These are phyloP conservation scores for Maconellicoccus hirsutus DNA, from an alignment of 1,140 invertebrate genomes.

Conservation along the genomic window DNA sequence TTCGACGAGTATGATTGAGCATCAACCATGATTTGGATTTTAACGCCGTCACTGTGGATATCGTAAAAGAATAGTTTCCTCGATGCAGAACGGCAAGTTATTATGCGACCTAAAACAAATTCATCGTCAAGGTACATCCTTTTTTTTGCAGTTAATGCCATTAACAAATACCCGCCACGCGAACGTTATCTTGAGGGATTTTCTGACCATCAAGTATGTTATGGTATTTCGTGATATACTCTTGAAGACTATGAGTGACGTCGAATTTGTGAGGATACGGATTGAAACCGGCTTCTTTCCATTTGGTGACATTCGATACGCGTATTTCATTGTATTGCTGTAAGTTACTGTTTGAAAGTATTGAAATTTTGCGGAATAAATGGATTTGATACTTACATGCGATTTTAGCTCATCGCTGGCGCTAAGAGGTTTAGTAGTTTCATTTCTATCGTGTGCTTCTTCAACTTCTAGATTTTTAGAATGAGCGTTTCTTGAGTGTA, in stretches of 20 bases:
- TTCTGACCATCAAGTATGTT: constrained; percentile 57
- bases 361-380: no score
- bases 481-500: no score
- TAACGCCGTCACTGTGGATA: constrained; percentile 85
- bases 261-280: constrained; percentile 99
- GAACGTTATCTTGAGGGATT: constrained; percentile 53
- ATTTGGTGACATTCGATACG: constrained; percentile 54
- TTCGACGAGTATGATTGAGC: constrained; percentile 63
- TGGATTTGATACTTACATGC: neutral
- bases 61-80: constrained; percentile 96
- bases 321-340: constrained; percentile 83
- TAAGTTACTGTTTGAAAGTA: constrained; percentile 27
- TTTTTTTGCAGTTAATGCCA: neutral
- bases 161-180: constrained; percentile 54
- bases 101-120: constrained; percentile 58
- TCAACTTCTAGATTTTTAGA: no score
- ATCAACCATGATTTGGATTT: constrained; percentile 83
- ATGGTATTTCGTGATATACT: constrained; percentile 81
- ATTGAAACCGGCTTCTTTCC: constrained; percentile 63
- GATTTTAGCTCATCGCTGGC: neutral
- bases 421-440: no score
- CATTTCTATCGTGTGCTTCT: no score
- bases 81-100: constrained; percentile 88
- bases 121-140: neutral
- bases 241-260: constrained; percentile 76